Evolutionary conservation across 2,888 invertebrate species (phyloP).

Genomic region (Orthosia gothica): DNA sequence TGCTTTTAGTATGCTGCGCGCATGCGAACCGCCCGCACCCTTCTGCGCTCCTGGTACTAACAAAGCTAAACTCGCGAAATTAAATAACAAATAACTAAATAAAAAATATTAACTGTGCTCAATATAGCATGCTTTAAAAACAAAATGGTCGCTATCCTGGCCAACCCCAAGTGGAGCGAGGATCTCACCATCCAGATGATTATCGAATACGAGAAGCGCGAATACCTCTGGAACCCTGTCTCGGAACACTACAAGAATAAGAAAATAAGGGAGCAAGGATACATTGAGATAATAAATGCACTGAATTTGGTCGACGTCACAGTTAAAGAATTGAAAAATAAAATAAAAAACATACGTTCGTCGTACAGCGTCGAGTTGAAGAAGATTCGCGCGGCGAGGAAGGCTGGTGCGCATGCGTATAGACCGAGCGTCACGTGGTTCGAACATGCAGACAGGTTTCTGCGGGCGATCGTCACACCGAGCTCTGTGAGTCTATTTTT

Average conservation of each 20-base stretch:
- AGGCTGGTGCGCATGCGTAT: conserved; percentile 91
- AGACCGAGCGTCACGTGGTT: conserved; percentile 91
- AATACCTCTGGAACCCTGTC: conserved; percentile 90
- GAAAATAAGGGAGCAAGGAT: conserved; percentile 89
- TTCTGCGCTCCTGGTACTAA: conserved; percentile 86
- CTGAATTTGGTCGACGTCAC: conserved; percentile 88
- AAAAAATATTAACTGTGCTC: conserved; percentile 67
- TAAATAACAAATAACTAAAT: conserved; percentile 71
- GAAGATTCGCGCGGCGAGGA: conserved; percentile 90
- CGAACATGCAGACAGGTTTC: conserved; percentile 91
- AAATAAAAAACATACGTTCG: conserved; percentile 90
- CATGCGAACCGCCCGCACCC: conserved; percentile 91
- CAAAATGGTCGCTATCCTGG: conserved; percentile 88
- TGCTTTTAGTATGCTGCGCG: conserved; percentile 92
- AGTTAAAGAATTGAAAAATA: conserved; percentile 90
- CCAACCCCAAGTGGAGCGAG: conserved; percentile 91
- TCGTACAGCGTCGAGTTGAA: conserved; percentile 91
- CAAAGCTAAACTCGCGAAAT: conserved; percentile 81
- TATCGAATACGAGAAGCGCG: conserved; percentile 89
- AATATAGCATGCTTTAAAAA: conserved; percentile 82
- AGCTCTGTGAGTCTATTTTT: conserved; percentile 87
- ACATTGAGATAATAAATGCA: conserved; percentile 89
- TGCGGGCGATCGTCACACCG: conserved; percentile 90
- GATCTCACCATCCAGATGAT: conserved; percentile 90
- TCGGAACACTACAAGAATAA: conserved; percentile 90